Conservation (phyloP, 2,797 vertebrate species). For the Salmo trutta region DNA sequence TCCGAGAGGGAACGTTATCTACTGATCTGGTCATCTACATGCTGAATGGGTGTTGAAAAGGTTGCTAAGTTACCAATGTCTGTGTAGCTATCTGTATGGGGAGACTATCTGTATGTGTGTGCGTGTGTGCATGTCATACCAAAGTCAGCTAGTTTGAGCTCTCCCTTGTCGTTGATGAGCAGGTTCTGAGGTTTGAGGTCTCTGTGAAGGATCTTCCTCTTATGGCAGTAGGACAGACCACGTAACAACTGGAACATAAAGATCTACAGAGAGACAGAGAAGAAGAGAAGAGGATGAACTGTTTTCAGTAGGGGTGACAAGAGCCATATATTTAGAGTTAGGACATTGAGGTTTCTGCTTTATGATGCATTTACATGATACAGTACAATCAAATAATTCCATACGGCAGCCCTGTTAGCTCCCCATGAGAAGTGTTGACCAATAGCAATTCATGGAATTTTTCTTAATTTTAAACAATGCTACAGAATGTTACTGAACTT, state of each 20-base stretch:
- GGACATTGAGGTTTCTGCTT: too few species aligned
- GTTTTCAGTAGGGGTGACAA: too few species aligned
- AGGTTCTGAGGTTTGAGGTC: constrained; percentile 97
- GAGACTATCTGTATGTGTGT: background rate
- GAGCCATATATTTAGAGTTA: too few species aligned
- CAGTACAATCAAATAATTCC: too few species aligned
- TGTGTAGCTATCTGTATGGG: background rate
- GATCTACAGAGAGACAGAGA: constrained; percentile 72
- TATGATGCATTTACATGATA: too few species aligned
- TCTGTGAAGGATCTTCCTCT: constrained; percentile 92
- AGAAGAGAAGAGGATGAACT: background rate
- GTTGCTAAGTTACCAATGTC: background rate
- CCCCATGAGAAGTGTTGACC: too few species aligned
- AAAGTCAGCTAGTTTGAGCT: constrained; percentile 95
- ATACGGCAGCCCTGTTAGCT: too few species aligned
- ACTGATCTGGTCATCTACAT: background rate
- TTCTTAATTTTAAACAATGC: too few species aligned
- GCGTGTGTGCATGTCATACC: constrained; percentile 72
- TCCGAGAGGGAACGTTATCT: background rate
- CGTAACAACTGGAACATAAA: constrained; percentile 98
- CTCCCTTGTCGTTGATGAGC: constrained; percentile 94
- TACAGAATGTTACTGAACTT: too few species aligned
- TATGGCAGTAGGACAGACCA: constrained; percentile 92
- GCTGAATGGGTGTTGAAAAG: background rate
- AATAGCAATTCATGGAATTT: too few species aligned